A percentile compares a stretch with the other conserved stretches of the same genome.
Evolutionary conservation across 2,888 invertebrate genomes (phyloP).

Genomic region (Chrysolina oricalcia): DNA sequence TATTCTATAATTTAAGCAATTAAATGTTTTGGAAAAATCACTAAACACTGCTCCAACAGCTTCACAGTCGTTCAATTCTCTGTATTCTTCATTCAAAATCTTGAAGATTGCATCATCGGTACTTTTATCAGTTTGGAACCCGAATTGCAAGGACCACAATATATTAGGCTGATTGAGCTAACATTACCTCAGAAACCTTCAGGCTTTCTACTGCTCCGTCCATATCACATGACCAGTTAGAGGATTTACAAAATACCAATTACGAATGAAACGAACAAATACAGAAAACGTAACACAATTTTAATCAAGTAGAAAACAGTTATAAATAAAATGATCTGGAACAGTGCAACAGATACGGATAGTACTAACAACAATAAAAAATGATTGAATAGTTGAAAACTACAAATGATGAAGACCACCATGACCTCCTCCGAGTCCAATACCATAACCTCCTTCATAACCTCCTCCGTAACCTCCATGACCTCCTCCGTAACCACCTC

Average conservation of each 20-base stretch:
- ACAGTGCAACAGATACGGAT: conserved; percentile 59
- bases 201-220: too few species aligned
- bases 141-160: too few species aligned
- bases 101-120: too few species aligned
- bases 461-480: conserved; percentile 44
- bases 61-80: too few species aligned
- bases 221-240: neutral
- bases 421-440: neutral
- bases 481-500: conserved; percentile 55
- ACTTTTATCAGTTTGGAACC: too few species aligned
- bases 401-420: conserved; percentile 37
- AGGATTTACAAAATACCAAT: too few species aligned
- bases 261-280: neutral
- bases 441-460: conserved; percentile 37
- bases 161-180: too few species aligned
- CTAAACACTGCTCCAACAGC: too few species aligned
- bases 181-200: too few species aligned
- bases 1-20: too few species aligned
- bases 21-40: too few species aligned
- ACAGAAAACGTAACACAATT: conserved; percentile 46
- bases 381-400: conserved; percentile 14
- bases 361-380: conserved; percentile 44
- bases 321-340: conserved; percentile 56
- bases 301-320: conserved; percentile 54
- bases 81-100: too few species aligned